Base-by-base conservation (phyloP, 2,113 vertebrate genomes). In the Ornithorhynchus anatinus region DNA sequence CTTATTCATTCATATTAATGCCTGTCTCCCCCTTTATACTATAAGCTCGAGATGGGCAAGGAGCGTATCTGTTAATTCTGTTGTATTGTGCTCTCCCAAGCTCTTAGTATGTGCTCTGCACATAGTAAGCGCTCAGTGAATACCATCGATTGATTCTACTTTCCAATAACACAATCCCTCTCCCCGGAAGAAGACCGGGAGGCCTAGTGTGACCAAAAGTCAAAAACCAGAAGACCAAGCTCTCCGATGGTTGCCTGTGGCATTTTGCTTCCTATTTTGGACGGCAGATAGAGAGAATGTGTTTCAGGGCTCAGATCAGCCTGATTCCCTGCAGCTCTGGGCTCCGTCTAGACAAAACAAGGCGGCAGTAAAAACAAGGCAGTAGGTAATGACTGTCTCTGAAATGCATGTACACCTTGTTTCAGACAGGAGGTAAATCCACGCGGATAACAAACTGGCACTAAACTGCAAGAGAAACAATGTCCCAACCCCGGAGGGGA, bases 281-380 rank as follows among this genome's bases (percentile, higher is more conserved):
- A 90, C 50, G 72, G 84, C 81, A 88, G 69, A 62, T 68, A 84
- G 69, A 77, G 76, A 86, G 86, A 87, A 79, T 29, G 60, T 22
- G 56, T 56, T 83, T 82, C 72, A 79, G 66, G 29, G 85, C 72
- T 81, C 65, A 86, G 80, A 88, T 75, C 72, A 84, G 87, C 84
- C 91, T 90, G 88, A 86, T 70, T 89, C 88, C 86, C 81, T 71
- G 77, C 80, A 90, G 86, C 79, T 58, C 80, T 66, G 63, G 44
- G 67, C 80, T 75, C 72, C 87, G 90, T 93, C 93, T 91, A 94
- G 92, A 92, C 93, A 94, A 93, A 93, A 94, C 89, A 92, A 91
- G 87, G 81, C 86, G 72, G 85, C 79, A 90, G 81, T 89, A 90
- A 92, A 92, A 88, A 88, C 84, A 72, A 91, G 84, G 83, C 72